These are phyloP conservation scores for Trichomycterus rosablanca DNA, from an alignment of 2,113 vertebrate genomes.

Conservation along the genomic window DNA sequence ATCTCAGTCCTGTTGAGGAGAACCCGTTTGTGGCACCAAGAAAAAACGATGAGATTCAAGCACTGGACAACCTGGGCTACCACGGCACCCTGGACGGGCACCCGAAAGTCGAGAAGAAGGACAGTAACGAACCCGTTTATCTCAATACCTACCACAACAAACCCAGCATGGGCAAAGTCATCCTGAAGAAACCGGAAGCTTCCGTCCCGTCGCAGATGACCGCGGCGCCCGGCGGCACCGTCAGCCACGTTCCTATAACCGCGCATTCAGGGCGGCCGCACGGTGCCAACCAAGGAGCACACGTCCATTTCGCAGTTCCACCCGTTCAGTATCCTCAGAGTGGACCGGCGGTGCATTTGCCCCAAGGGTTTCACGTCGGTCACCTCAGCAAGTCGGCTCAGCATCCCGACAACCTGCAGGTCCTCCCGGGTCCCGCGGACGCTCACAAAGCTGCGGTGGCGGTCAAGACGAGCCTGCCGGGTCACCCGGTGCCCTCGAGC, in stretches of 20 bases:
- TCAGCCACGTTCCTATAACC: slow-evolving; percentile 56
- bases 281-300: slow-evolving; percentile 26
- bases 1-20: slow-evolving; percentile 90
- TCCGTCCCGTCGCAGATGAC: slow-evolving; percentile 52
- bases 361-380: slow-evolving; percentile 54
- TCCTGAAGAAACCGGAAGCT: slow-evolving; percentile 80
- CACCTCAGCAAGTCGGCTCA: slow-evolving; percentile 48
- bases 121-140: slow-evolving; percentile 87
- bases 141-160: slow-evolving; percentile 64
- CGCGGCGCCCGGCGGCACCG: slow-evolving; percentile 49
- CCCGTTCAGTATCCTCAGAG: slow-evolving; percentile 48
- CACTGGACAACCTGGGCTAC: slow-evolving; percentile 90
- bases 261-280: slow-evolving; percentile 57
- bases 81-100: slow-evolving; percentile 78
- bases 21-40: slow-evolving; percentile 90
- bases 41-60: slow-evolving; percentile 87
- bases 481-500: background rate
- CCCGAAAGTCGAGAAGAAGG: slow-evolving; percentile 84
- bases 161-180: slow-evolving; percentile 74
- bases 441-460: background rate
- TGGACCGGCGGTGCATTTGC: slow-evolving; percentile 48
- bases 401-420: slow-evolving; percentile 4
- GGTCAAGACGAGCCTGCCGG: background rate
- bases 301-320: background rate
- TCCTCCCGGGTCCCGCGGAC: background rate